phyloP scores from a whole-genome alignment of 1,140 invertebrate genomes.

The Brachionus rotundiformis region DNA sequence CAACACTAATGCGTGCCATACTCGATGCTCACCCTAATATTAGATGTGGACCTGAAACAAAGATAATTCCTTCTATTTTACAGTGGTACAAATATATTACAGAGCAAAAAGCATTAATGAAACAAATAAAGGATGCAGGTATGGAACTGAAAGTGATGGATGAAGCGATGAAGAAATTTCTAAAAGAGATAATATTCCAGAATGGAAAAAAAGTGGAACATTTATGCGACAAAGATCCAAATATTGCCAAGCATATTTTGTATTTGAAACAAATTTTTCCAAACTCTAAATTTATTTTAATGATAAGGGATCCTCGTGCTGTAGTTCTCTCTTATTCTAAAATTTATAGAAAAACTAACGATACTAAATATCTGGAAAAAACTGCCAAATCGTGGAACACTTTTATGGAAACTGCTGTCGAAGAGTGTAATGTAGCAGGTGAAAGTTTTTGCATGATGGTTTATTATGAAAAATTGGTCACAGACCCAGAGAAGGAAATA shows the following conservation, averaged over 20 bases:
- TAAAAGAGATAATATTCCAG: not conserved
- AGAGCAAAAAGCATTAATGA: conserved; percentile 78
- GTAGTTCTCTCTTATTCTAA: not conserved
- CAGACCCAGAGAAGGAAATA: conserved; percentile 87
- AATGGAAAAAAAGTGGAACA: not conserved
- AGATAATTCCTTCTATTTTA: conserved; percentile 85
- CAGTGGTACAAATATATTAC: conserved; percentile 88
- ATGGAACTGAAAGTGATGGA: not conserved
- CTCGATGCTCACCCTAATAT: conserved; percentile 96
- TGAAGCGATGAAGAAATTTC: not conserved
- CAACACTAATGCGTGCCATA: conserved; percentile 94
- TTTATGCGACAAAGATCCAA: conserved; percentile 35
- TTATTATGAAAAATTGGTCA: conserved; percentile 93
- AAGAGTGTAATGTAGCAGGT: conserved; percentile 73
- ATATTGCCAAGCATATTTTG: not conserved
- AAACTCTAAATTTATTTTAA: conserved; percentile 31
- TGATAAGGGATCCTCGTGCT: not conserved
- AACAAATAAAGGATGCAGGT: conserved; percentile 23
- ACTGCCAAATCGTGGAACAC: conserved; percentile 93
- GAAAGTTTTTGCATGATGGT: conserved; percentile 78
- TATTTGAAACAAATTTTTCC: conserved; percentile 28
- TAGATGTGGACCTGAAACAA: conserved; percentile 93
- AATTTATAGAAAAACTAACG: not conserved
- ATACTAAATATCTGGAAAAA: conserved; percentile 76
- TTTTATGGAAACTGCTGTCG: conserved; percentile 88